Base-by-base conservation (phyloP, 2,797 vertebrate genomes). In the Cyclura pinguis region DNA sequence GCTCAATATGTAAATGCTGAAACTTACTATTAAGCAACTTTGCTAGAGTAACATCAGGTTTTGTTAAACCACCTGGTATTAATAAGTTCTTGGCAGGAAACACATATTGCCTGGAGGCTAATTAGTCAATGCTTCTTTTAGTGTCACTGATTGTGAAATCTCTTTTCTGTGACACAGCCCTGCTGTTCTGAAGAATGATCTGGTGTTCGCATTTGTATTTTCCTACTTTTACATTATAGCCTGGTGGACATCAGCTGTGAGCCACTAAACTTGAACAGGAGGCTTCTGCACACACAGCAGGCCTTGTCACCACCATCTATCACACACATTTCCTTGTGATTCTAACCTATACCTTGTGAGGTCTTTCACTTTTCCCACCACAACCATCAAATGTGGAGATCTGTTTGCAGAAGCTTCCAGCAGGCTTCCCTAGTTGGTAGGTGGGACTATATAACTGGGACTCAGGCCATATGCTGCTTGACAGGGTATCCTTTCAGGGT, bases 161-260 rank as follows among this genome's bases (percentile, higher is more conserved):
- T 86, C 0, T 69, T 82, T 57, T 85, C 38, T 64, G 20, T 64
- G 22, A 69, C 59, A 84, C 67, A 84, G 52, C 47, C 0, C 0
- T 38, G 6, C 38, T 91, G 47, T 16, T 83, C n/a, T 74, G 20
- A 84, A 24, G 32, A 89, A 32, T 90, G 88, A 85, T 59, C 20
- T 0, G 0, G 1, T 16, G 0, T 62, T 29, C 7, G 32, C 84
- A 12, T 13, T 52, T 9, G 14, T 78, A 80, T 80, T 52, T 77
- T 14, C 1, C 32, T 7, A 1, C 4, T 1, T n/a, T 0, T 35
- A n/a, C 0, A 0, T 6, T 4, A n/a, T n/a, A n/a, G 2, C 20
- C 77, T 47, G n/a, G 27, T 74, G 47, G 24, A 35, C 76, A 74
- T 77, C 38, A 38, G 13, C 22, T 82, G 35, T 18, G 8, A 62